Conservation (phyloP, 2,888 invertebrate genomes). For the Agonopterix heracliana region DNA sequence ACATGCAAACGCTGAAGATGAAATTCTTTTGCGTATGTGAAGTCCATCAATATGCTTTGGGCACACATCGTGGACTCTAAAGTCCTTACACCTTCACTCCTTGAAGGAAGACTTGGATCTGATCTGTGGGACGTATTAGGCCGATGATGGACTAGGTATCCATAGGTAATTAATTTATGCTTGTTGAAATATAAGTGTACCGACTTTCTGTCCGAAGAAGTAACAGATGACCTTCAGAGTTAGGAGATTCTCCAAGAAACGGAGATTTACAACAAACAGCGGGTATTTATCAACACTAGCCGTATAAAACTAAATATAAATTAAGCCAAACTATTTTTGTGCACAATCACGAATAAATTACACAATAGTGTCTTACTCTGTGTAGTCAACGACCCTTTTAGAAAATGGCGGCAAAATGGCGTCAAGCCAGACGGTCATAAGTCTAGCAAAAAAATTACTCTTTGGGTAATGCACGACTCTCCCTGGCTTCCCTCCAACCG, state of each 20-base stretch:
- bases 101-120: too few relatives aligned
- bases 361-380: slow-evolving; percentile 5
- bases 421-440: slow-evolving; percentile 40
- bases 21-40: too few relatives aligned
- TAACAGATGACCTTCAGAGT: too few relatives aligned
- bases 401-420: slow-evolving; percentile 44
- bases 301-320: slow-evolving; percentile 7
- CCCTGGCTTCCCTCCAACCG: slow-evolving; percentile 52
- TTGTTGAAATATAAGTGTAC: too few relatives aligned
- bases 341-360: slow-evolving; percentile 10
- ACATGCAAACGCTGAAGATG: too few relatives aligned
- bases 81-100: too few relatives aligned
- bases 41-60: too few relatives aligned
- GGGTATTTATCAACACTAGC: slow-evolving; percentile 6
- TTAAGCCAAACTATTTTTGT: slow-evolving; percentile 6
- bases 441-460: slow-evolving; percentile 36
- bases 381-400: slow-evolving; percentile 41
- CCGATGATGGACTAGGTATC: too few relatives aligned
- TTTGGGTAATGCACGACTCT: slow-evolving; percentile 37
- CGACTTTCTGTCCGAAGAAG: too few relatives aligned
- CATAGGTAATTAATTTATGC: too few relatives aligned
- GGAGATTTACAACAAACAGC: slow-evolving; percentile 5
- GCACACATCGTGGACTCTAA: too few relatives aligned
- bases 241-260: not conserved
- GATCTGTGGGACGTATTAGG: too few relatives aligned